Conservation (phyloP, 2,888 invertebrate genomes). For the Allolobophora icterica region DNA sequence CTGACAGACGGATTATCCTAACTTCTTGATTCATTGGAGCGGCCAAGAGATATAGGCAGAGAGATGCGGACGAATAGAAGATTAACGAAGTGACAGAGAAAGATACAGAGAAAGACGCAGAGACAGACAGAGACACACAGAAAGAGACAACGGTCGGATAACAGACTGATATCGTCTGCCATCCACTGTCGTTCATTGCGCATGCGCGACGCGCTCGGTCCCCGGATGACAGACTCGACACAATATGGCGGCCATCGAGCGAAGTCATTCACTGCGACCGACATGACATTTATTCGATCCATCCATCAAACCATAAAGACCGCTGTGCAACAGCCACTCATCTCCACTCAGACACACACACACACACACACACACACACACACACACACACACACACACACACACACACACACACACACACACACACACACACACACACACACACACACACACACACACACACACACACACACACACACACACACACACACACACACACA, state of each 20-base stretch:
- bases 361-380: no score
- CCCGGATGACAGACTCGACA: constrained; percentile 9
- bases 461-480: no score
- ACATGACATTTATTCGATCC: constrained; percentile 9
- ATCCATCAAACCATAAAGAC: constrained; percentile 12
- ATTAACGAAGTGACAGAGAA: neutral
- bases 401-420: no score
- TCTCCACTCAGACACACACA: neutral
- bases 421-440: no score
- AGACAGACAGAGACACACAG: neutral
- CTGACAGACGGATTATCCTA: neutral
- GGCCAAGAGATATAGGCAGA: neutral
- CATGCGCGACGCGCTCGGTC: constrained; percentile 11
- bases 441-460: no score
- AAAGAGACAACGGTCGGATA: neutral
- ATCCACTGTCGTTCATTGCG: constrained; percentile 13
- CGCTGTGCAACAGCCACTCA: neutral
- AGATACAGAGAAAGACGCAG: neutral
- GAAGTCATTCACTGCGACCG: constrained; percentile 7
- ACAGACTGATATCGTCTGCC: neutral
- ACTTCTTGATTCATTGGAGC: neutral
- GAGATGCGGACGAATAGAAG: neutral
- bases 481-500: no score
- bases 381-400: no score
- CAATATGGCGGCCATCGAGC: neutral